A percentile compares a stretch with the other conserved stretches of the same genome.
Evolutionary conservation across 2,797 vertebrate species (phyloP).

Genomic region (Gymnopithys bicolor): DNA sequence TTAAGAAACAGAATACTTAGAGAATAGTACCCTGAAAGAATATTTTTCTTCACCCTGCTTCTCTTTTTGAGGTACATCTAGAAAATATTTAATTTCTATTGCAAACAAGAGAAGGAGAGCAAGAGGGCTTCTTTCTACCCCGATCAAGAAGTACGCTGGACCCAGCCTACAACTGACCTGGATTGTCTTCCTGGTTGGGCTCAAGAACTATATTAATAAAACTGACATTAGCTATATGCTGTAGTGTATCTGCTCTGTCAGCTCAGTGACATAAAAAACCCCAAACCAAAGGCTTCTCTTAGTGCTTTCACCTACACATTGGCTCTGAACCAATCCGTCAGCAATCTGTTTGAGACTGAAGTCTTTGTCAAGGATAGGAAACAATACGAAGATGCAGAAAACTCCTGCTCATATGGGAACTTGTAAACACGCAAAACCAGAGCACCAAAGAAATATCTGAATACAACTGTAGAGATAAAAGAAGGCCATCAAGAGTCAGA

Average conservation of each 20-base stretch:
- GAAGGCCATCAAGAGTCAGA: not conserved
- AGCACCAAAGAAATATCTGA: not conserved
- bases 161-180: rapidly evolving
- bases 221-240: not conserved
- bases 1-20: not conserved
- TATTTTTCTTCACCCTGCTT: not conserved
- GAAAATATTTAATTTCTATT: not conserved
- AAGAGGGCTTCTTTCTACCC: not conserved
- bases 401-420: not conserved
- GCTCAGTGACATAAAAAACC: not conserved
- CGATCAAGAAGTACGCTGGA: not conserved
- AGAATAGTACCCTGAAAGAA: not conserved
- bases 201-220: not conserved
- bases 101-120: not conserved
- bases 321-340: not conserved
- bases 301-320: not conserved
- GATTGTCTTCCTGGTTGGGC: not conserved
- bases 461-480: not conserved
- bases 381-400: not conserved
- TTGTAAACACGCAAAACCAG: not conserved
- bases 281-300: not conserved
- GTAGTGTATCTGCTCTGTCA: not conserved
- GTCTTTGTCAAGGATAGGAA: not conserved
- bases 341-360: not conserved
- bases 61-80: not conserved